Evolutionary conservation across 1,140 invertebrate genomes (phyloP), one percentile per base, ranked within the genome.

Genomic region (Drosophila nikananu): DNA sequence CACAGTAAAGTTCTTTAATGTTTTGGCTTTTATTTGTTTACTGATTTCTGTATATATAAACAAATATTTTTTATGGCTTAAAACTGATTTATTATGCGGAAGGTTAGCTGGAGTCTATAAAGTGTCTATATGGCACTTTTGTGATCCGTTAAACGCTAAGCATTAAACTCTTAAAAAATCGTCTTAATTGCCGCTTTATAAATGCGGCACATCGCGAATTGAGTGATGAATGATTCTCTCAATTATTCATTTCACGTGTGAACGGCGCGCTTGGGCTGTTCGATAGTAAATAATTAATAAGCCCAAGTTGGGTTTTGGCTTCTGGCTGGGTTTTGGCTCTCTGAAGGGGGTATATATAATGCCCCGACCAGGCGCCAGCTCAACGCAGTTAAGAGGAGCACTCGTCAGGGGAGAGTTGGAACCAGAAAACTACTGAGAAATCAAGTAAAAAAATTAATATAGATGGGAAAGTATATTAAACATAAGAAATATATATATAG

Each of bases 161-260:
- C 15, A 17, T 42, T 58, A 70, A 49, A 57, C 35, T 1, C n/a
- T 1, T 23, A 39, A 57, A 55, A 54, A 37, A 39, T 23, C 13
- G 17, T 71, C 23, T 60, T 70, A 64, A 64, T 77, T 59, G 39
- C 52, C 32, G 5, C 71, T 15, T 27, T 27, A 41, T 27, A 49
- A 58, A 59, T 39, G 66, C 44, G 67, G 30, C 66, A 19, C 63
- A 49, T 57, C 21, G 54, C 54, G 54, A 57, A 39, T 39, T 39
- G 54, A 39, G 15, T 57, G 35, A 51, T 23, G 19, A 51, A 9
- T 25, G 15, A 23, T n/a, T 17, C 25, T 5, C 25, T 76, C 35
- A 76, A 77, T 76, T 77, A 77, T 77, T 77, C 74, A 77, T 25
- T 32, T 76, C 72, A 77, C 72, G 61, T 77, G 74, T 77, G 74